Base-by-base conservation (phyloP, 1,140 invertebrate species). In the Anastrepha ludens region DNA sequence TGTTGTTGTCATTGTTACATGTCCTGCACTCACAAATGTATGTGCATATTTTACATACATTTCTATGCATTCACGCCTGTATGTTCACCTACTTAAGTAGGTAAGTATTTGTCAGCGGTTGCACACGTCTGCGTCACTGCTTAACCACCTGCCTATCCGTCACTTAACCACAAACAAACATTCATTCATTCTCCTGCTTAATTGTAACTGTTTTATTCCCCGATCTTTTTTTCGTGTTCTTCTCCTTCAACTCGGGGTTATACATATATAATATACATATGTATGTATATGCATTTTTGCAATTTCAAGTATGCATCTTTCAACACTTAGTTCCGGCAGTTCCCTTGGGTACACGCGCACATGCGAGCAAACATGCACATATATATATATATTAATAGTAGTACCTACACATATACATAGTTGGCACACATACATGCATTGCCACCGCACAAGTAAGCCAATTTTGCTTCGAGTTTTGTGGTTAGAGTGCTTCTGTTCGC, bases 321-420 rank as follows among this genome's bases (percentile, higher is more conserved):
- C 17, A 74, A 74, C 67, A 74, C 41, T 74, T 74, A 44, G 67
- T 74, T 74, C 67, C 67, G 67, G 67, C 67, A 74, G 67, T 47
- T 74, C 3, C 13, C 39, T 55, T 11, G 50, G 11, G 50, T 44
- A 11, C 67, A 67, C 29, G 15, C 41, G 44, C 41, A 47, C 15
- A 15, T 17, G 2, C 64, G 13, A 11, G 29, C 64, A 41, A 6
- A 67, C 29, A 41, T 55, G 39, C 44, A 74, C 5, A 44, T 15
- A 74, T 47, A 47, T 74, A 6, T 44, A 6, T 4, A n/a, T 44
- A 47, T 47, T 29, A 29, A 29, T 29, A 29, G 29, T 0, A 29
- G 29, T 47, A 44, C 5, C 4, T 65, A 65, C 13, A 3, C 8
- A 3, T 29, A 4, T 67, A 9, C 15, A 17, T 15, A 29, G 13